Evolutionary conservation across 2,113 vertebrate genomes (phyloP).

Genomic region (Notarius lentiginosus): DNA sequence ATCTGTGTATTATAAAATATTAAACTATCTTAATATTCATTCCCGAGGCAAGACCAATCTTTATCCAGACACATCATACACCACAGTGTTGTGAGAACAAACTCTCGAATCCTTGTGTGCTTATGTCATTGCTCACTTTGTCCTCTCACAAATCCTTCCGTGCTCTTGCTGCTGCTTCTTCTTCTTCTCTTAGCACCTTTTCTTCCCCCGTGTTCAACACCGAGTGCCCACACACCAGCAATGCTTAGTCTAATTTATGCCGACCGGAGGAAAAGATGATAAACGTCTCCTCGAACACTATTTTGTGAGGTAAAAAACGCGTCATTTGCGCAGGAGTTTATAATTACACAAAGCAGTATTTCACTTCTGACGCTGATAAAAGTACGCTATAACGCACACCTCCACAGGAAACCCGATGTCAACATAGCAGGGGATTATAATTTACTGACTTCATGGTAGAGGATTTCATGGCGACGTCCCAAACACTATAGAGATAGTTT

Average conservation of each 20-base stretch:
- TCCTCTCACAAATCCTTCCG: constrained; percentile 5
- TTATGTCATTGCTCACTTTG: constrained; percentile 18
- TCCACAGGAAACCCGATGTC: too few species aligned
- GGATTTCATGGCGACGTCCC: background rate
- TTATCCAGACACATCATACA: constrained; percentile 5
- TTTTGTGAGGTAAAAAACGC: constrained; percentile 24
- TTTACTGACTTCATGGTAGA: background rate
- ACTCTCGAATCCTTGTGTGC: constrained; percentile 14
- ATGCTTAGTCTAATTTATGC: constrained; percentile 18
- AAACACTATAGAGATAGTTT: background rate
- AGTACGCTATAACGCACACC: too few species aligned
- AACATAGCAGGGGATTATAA: background rate
- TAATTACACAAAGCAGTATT: constrained; percentile 4
- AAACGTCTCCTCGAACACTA: background rate
- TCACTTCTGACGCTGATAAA: background rate
- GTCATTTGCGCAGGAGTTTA: background rate
- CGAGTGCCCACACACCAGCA: constrained; percentile 28
- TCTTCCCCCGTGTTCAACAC: constrained; percentile 32
- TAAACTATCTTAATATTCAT: background rate
- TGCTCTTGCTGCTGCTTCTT: constrained; percentile 13
- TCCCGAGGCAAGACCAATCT: background rate
- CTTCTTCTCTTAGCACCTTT: constrained; percentile 33
- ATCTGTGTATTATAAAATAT: background rate
- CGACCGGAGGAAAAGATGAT: constrained; percentile 15
- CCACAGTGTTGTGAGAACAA: background rate